Evolutionary conservation across 1,140 invertebrate genomes (phyloP), one percentile per base, ranked within the genome.

Genomic region (Ylistrum balloti): DNA sequence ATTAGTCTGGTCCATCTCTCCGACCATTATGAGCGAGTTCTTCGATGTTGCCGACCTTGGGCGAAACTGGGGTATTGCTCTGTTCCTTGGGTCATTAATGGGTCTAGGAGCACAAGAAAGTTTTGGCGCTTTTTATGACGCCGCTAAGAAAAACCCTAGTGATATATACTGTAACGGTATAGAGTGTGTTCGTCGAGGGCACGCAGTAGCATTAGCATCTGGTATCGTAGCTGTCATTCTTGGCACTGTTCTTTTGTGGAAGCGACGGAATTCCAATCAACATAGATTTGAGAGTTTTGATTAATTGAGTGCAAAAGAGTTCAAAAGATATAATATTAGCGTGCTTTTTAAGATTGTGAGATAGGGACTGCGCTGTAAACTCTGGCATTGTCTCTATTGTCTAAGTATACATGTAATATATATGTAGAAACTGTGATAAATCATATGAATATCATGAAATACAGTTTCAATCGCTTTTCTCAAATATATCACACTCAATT

Each of bases 41-140:
- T 90, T 90, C 45, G 35, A 35, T 34, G 85, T 90, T 85, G 33
- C 22, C 20, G 20, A 90, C 48, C 32, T 90, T 15, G 89, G 89
- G 9, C 34, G 85, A 33, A 90, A 90, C 86, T 90, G 85, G 89
- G 89, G 89, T 33, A 33, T 41, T 33, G 48, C 38, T 9, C 22
- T 90, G 32, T 34, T 87, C 28, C 17, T 41, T 7, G 33, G 34
- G 9, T 56, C 85, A 7, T n/a, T 90, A 2, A 35, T 35, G 17
- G 85, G 89, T 32, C n/a, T 86, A 20, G 86, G 33, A 5, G 86
- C 48, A 1, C 89, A 90, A 86, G 41, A 86, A 35, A 38, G 28
- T 33, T 90, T 45, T 41, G 89, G 85, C 0, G 48, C 45, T 35
- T 85, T 90, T 90, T 90, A 90, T 33, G 85, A 74, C n/a, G 56